Percentiles rank a stretch among this genome's conserved stretches.
phyloP scores from a whole-genome alignment of 2,888 invertebrate species.

The Conchocele bisecta region DNA sequence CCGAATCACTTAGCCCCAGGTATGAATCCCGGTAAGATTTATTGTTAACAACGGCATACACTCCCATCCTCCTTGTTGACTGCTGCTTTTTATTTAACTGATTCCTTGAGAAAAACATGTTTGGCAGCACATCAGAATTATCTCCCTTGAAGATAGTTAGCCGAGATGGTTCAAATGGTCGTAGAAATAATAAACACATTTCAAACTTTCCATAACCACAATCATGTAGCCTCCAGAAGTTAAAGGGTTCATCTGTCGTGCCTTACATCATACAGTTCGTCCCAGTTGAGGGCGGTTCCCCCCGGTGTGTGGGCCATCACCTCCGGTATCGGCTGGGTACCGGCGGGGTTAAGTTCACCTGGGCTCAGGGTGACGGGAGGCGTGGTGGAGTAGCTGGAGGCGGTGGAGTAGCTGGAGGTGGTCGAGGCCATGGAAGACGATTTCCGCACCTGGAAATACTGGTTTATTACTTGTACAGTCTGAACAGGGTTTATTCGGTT shows the following conservation, averaged over 20 bases:
- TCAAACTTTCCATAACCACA: neutral
- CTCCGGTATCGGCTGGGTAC: slow-evolving; percentile 64
- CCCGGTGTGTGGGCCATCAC: slow-evolving; percentile 77
- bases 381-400: slow-evolving; percentile 48
- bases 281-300: slow-evolving; percentile 75
- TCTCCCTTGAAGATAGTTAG: no score
- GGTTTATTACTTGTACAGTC: no score
- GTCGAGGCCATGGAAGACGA: slow-evolving; percentile 71
- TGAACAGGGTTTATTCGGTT: no score
- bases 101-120: no score
- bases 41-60: no score
- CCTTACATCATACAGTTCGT: slow-evolving; percentile 74
- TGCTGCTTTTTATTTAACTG: no score
- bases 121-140: no score
- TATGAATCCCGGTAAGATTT: no score
- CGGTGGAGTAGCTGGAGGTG: slow-evolving; percentile 67
- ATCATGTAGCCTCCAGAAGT: no score
- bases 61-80: no score
- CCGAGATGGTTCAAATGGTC: neutral
- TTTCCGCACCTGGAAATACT: slow-evolving; percentile 70
- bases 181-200: neutral
- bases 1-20: no score
- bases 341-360: slow-evolving; percentile 13
- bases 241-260: no score
- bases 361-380: slow-evolving; percentile 3